A percentile compares a stretch with the other conserved stretches of the same genome.
phyloP scores from a whole-genome alignment of 92 coral and sea anemone species.

The Plumapathes pennacea region DNA sequence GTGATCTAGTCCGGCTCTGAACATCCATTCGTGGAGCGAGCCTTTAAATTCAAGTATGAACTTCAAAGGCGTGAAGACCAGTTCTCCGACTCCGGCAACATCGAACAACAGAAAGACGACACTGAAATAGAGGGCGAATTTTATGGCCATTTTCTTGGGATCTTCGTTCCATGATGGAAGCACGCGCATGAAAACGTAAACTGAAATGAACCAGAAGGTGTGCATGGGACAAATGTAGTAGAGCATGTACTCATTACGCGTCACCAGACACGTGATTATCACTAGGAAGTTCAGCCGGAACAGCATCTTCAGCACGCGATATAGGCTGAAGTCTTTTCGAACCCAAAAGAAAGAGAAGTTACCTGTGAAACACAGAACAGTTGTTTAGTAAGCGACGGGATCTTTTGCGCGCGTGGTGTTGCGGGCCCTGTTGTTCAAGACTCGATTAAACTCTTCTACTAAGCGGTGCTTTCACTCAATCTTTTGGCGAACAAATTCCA shows the following conservation, averaged over 20 bases:
- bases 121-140: constrained; percentile 49
- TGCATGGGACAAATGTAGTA: constrained; percentile 95
- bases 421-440: too few species aligned
- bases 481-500: too few species aligned
- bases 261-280: constrained; percentile 71
- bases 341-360: constrained; percentile 91
- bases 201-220: constrained; percentile 82
- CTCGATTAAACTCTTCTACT: too few species aligned
- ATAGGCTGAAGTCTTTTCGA: constrained; percentile 74
- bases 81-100: constrained; percentile 67
- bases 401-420: too few species aligned
- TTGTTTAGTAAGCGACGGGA: too few species aligned
- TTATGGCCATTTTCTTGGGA: constrained; percentile 72
- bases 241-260: constrained; percentile 83
- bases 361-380: constrained; percentile 33
- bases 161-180: constrained; percentile 71
- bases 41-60: constrained; percentile 47
- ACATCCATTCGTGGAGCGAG: constrained; percentile 90
- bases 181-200: constrained; percentile 73
- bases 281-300: constrained; percentile 86
- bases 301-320: constrained; percentile 80
- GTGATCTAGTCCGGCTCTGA: constrained; percentile 86
- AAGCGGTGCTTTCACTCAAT: too few species aligned
- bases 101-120: constrained; percentile 68
- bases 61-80: constrained; percentile 58